Evolutionary conservation across 2,113 vertebrate species (phyloP).

Genomic region (Monarcha castaneiventris): DNA sequence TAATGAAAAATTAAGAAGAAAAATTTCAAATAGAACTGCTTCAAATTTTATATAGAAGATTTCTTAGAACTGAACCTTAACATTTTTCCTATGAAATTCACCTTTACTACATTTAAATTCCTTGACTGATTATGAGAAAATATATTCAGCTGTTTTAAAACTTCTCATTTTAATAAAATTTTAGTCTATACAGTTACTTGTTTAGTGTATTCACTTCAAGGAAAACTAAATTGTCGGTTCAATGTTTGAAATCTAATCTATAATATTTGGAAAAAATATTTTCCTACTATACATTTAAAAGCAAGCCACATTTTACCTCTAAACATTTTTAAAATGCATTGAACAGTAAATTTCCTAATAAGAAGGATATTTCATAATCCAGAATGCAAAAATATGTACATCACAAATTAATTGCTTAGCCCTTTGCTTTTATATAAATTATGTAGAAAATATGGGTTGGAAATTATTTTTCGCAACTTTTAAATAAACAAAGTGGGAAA

Average conservation of each 20-base stretch:
- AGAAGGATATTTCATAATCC: neutral
- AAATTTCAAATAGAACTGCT: neutral
- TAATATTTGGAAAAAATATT: neutral
- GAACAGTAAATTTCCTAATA: conserved; percentile 3
- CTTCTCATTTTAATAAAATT: neutral
- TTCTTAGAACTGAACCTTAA: neutral
- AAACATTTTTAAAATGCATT: neutral
- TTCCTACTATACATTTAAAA: neutral
- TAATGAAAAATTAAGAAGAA: neutral
- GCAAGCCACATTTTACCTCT: neutral
- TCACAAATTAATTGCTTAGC: neutral
- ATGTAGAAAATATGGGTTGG: conserved; percentile 11
- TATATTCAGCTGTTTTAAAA: neutral
- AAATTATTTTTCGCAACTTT: conserved; percentile 17
- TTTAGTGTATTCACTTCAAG: neutral
- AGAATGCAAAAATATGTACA: neutral
- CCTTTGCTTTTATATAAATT: conserved; percentile 29
- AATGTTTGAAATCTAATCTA: neutral
- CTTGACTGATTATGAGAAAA: neutral
- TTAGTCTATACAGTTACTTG: neutral
- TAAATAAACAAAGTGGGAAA: conserved; percentile 26
- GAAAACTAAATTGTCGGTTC: neutral
- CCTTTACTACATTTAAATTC: neutral
- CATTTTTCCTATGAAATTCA: neutral
- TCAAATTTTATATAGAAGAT: neutral